Percentiles rank a stretch among this genome's conserved stretches.
Evolutionary conservation across 2,113 vertebrate genomes (phyloP).

Genomic region (Takifugu bimaculatus): DNA sequence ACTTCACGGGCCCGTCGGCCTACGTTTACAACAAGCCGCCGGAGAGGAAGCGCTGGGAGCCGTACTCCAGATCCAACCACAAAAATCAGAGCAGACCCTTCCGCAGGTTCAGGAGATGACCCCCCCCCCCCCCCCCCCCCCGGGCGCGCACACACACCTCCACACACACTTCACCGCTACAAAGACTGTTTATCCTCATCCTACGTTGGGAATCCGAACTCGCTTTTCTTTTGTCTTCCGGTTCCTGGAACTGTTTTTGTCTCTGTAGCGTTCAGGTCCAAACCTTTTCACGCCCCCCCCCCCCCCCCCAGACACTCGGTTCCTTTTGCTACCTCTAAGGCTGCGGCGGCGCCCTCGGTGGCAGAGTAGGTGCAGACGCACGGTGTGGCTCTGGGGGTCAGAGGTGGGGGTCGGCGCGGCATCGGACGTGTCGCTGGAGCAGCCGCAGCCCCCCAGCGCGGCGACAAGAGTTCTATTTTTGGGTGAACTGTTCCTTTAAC

Average conservation of each 20-base stretch:
- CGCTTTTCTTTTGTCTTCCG: not conserved
- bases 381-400: too few relatives aligned
- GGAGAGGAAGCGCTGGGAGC: constrained; percentile 92
- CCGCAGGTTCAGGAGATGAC: constrained; percentile 78
- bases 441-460: too few relatives aligned
- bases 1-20: constrained; percentile 83
- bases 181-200: not conserved
- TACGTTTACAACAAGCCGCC: constrained; percentile 94
- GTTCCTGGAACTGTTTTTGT: not conserved
- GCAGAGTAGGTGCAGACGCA: too few relatives aligned
- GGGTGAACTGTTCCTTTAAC: too few relatives aligned
- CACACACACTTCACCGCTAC: constrained; percentile 3
- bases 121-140: constrained; percentile 37
- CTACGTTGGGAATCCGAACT: constrained; percentile 17
- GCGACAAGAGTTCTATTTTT: too few relatives aligned
- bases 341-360: too few relatives aligned
- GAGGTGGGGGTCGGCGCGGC: too few relatives aligned
- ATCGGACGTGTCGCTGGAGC: too few relatives aligned
- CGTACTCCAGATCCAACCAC: constrained; percentile 76
- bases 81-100: constrained; percentile 73
- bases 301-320: too few relatives aligned
- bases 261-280: not conserved
- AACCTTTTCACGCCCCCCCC: not conserved
- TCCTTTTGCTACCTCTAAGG: too few relatives aligned
- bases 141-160: not conserved